These are phyloP conservation scores for Drosophila dives DNA, from an alignment of 2,888 invertebrate genomes.

Conservation along the genomic window DNA sequence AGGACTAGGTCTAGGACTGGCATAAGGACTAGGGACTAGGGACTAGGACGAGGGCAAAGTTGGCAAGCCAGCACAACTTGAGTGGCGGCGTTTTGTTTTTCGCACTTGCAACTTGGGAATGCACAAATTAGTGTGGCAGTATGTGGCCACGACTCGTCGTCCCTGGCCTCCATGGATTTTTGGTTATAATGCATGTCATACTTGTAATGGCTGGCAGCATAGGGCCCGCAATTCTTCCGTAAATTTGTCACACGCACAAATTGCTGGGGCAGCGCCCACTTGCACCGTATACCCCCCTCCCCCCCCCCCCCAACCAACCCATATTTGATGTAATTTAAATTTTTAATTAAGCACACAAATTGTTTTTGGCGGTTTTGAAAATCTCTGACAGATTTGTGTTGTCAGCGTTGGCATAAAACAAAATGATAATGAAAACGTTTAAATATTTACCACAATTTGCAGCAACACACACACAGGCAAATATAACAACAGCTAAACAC, in stretches of 20 bases:
- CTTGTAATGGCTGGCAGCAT: conserved; percentile 65
- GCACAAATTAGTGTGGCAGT: conserved; percentile 79
- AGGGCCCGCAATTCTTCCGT: conserved; percentile 25
- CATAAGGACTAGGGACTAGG: conserved; percentile 3
- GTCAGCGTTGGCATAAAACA: conserved; percentile 52
- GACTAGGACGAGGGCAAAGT: conserved; percentile 44
- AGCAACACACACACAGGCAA: conserved; percentile 35
- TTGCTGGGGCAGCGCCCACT: conserved; percentile 46
- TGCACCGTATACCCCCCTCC: background rate
- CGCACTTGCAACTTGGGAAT: conserved; percentile 74
- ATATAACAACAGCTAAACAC: conserved; percentile 24
- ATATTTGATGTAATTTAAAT: conserved; percentile 80
- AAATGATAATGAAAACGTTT: conserved; percentile 77
- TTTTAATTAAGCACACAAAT: conserved; percentile 81
- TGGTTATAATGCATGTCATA: conserved; percentile 74
- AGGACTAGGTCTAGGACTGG: conserved; percentile 3
- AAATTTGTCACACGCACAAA: conserved; percentile 75
- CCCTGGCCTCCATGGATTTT: conserved; percentile 17
- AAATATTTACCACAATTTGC: conserved; percentile 75
- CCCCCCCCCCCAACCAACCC: background rate
- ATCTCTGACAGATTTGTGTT: conserved; percentile 70
- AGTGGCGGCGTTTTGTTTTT: conserved; percentile 70
- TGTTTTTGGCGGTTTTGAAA: conserved; percentile 72
- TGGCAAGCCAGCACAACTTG: conserved; percentile 53
- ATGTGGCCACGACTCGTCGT: conserved; percentile 62